A percentile compares a stretch with the other conserved stretches of the same genome.
Evolutionary conservation across 2,888 invertebrate species (phyloP).

Genomic region (Drosophila trichaetosa): DNA sequence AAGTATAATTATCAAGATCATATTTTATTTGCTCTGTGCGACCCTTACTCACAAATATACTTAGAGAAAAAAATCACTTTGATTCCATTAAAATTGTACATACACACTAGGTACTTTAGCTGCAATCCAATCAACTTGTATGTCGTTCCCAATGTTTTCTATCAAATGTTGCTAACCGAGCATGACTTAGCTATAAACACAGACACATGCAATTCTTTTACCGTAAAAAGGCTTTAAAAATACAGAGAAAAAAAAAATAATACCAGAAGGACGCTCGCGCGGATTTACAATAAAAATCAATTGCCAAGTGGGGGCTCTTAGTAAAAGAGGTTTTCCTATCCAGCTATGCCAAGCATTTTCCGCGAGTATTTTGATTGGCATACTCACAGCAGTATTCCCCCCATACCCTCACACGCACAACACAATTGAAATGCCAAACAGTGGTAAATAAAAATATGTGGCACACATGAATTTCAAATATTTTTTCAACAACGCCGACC

Average conservation of each 20-base stretch:
- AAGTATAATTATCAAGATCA: background rate
- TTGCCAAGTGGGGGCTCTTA: conserved; percentile 48
- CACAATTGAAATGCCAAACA: conserved; percentile 72
- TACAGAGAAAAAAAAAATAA: conserved; percentile 28
- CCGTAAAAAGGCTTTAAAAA: conserved; percentile 46
- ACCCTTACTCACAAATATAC: background rate
- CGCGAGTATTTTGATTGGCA: conserved; percentile 79
- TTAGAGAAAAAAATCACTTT: conserved; percentile 19
- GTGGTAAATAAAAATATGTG: conserved; percentile 54
- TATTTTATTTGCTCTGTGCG: conserved; percentile 3
- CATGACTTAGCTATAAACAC: conserved; percentile 63
- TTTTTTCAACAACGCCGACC: conserved; percentile 69
- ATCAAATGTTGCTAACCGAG: conserved; percentile 58
- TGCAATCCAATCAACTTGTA: conserved; percentile 54
- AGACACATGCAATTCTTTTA: conserved; percentile 40
- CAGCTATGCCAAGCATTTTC: conserved; percentile 75
- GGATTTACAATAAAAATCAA: conserved; percentile 69
- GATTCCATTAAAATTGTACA: conserved; percentile 52
- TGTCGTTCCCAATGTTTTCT: conserved; percentile 47
- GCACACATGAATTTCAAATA: conserved; percentile 76
- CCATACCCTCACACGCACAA: conserved; percentile 29
- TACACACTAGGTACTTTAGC: conserved; percentile 9
- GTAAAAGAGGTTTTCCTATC: conserved; percentile 39
- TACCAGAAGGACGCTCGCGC: conserved; percentile 29
- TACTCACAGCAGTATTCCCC: conserved; percentile 35